phyloP scores from a whole-genome alignment of 2,797 vertebrate genomes.

The Gastrophryne carolinensis region DNA sequence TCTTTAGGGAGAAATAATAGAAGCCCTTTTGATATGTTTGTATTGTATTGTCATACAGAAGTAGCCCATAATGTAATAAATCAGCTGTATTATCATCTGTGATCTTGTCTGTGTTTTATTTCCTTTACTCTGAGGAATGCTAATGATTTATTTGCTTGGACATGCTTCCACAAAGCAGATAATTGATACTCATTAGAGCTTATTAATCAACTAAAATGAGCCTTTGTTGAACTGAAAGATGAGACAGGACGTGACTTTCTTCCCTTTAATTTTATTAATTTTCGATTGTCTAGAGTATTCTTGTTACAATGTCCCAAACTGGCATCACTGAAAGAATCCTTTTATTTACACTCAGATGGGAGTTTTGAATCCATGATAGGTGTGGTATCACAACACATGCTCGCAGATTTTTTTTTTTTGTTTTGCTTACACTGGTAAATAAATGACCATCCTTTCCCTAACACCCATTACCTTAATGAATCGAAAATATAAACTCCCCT shows the following conservation, averaged over 20 bases:
- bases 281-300: constrained; percentile 6
- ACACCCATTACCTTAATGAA: too few relatives aligned
- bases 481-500: too few relatives aligned
- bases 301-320: not conserved
- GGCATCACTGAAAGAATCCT: constrained; percentile 7
- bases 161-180: constrained; percentile 7
- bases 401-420: too few relatives aligned
- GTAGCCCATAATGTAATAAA: not conserved
- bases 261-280: not conserved
- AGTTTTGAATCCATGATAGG: not conserved
- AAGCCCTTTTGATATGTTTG: not conserved
- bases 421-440: too few relatives aligned
- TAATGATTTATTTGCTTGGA: constrained; percentile 6
- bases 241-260: not conserved
- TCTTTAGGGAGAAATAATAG: not conserved
- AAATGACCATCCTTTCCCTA: too few relatives aligned
- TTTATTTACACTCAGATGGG: not conserved
- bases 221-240: constrained; percentile 8
- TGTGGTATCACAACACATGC: too few relatives aligned
- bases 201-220: constrained; percentile 35
- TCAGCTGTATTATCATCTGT: not conserved
- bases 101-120: constrained; percentile 9
- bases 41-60: constrained; percentile 10
- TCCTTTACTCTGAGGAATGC: not conserved
- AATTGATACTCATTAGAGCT: constrained; percentile 21